Base-by-base conservation (phyloP, 2,797 vertebrate genomes). In the Galago senegalensis region DNA sequence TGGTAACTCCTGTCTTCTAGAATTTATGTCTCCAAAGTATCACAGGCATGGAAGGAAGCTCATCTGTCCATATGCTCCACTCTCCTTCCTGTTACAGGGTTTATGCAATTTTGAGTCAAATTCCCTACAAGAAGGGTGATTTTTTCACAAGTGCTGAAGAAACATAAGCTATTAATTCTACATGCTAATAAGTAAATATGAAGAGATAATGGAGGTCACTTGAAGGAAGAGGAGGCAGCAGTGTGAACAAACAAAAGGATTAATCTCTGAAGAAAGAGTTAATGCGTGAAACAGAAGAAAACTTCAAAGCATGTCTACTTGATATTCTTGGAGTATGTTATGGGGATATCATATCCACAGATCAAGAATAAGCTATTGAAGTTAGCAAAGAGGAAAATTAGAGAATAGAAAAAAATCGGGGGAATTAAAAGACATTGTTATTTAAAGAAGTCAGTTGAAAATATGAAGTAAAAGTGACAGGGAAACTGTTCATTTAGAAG, bases 131-230 rank as follows among this genome's bases (percentile, higher is more conserved):
- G 18, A 87, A 95, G 63, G 17, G 16, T 56, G 23, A 70, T 43
- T 92, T 92, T 90, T 85, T 76, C 72, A 56, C 12, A 93, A 86
- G 61, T 67, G 13, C 31, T 79, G 31, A 88, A 69, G 56, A 89
- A 88, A 73, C 14, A 9, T 14, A 61, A 86, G 8, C 13, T 75
- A 61, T 87, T 67, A 83, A 80, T 84, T 92, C 60, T 70, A 81
- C 7, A 53, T 40, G 1, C 37, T 43, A 61, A 20, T 49, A 76
- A 49, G n/a, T 60, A 31, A 49, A 93, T 63, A 49, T 18, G 18
- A 73, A 77, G 46, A 56, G 34, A 92, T 3, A 91, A 61, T 5
- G 11, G 92, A n/a, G 75, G 8, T 76, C 77, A 70, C 7, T 65
- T 21, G 70, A 73, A 56, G 46, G 27, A 53, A 79, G 92, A 83